Percentiles rank a stretch among this genome's conserved stretches.
Evolutionary conservation across 2,113 vertebrate genomes (phyloP).

Genomic region (Taurulus bubalis): DNA sequence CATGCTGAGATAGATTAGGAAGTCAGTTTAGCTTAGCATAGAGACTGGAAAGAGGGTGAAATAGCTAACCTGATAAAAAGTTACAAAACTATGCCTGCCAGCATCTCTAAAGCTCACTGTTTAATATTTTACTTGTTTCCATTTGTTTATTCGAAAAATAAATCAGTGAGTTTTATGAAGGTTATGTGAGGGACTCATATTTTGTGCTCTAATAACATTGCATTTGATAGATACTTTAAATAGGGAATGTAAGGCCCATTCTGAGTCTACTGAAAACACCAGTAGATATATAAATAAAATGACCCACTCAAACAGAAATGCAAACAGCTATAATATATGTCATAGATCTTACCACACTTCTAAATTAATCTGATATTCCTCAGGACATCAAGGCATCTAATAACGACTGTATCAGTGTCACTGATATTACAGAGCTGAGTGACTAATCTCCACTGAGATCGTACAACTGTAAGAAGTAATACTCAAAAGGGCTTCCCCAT

Average conservation of each 20-base stretch:
- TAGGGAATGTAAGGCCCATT: background rate
- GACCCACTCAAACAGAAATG: constrained; percentile 13
- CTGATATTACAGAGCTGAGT: constrained; percentile 42
- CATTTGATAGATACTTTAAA: background rate
- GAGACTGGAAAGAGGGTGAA: background rate
- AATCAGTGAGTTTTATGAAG: background rate
- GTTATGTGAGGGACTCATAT: background rate
- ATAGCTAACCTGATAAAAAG: background rate
- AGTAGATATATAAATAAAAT: constrained; percentile 5
- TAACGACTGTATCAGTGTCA: constrained; percentile 42
- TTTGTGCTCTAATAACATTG: background rate
- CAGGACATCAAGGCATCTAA: constrained; percentile 43
- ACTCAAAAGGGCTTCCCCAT: constrained; percentile 63
- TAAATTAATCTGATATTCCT: constrained; percentile 49
- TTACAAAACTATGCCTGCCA: background rate
- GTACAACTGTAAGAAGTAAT: constrained; percentile 51
- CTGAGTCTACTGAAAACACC: background rate
- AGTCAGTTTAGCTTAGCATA: background rate
- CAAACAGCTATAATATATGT: constrained; percentile 1
- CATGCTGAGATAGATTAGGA: background rate
- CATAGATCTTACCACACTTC: constrained; percentile 2
- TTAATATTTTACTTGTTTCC: background rate
- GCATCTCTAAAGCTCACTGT: background rate
- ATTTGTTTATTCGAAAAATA: background rate
- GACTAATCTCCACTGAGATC: constrained; percentile 65